Conservation (phyloP, 2,797 vertebrate species). For the Rhinophrynus dorsalis region DNA sequence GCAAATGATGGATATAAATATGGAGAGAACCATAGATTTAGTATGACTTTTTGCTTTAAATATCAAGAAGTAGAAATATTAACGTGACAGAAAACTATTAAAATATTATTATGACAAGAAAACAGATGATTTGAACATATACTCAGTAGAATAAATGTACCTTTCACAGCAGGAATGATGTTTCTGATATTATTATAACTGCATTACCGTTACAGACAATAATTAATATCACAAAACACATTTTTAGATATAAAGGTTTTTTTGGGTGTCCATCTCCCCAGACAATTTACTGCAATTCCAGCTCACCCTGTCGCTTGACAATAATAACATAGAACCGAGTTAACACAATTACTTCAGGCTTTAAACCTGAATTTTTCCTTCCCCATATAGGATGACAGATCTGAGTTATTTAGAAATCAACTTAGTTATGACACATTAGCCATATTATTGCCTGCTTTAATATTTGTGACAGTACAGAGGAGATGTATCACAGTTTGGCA, state of each 20-base stretch:
- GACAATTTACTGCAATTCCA: constrained; percentile 36
- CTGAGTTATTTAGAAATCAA: constrained; percentile 72
- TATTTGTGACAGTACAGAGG: constrained; percentile 84
- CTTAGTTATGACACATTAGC: constrained; percentile 78
- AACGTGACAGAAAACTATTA: constrained; percentile 1
- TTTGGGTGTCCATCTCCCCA: constrained; percentile 27
- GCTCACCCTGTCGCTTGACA: constrained; percentile 16
- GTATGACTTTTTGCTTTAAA: not conserved
- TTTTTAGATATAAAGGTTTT: constrained; percentile 35
- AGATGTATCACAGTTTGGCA: constrained; percentile 96
- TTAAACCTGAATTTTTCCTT: constrained; percentile 59
- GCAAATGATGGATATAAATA: no score
- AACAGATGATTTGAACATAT: constrained; percentile 2
- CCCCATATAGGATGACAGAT: constrained; percentile 62
- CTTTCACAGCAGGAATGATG: not conserved
- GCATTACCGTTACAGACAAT: constrained; percentile 39
- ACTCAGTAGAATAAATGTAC: constrained; percentile 4
- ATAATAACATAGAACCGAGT: constrained; percentile 37
- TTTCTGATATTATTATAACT: constrained; percentile 29
- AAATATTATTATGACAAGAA: constrained; percentile 9
- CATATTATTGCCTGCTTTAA: constrained; percentile 83
- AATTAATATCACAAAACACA: constrained; percentile 47
- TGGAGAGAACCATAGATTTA: no score
- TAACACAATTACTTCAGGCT: constrained; percentile 58
- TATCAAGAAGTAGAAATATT: not conserved